Conservation (phyloP, 2,888 invertebrate species). For the Drosophila fulvimacula region DNA sequence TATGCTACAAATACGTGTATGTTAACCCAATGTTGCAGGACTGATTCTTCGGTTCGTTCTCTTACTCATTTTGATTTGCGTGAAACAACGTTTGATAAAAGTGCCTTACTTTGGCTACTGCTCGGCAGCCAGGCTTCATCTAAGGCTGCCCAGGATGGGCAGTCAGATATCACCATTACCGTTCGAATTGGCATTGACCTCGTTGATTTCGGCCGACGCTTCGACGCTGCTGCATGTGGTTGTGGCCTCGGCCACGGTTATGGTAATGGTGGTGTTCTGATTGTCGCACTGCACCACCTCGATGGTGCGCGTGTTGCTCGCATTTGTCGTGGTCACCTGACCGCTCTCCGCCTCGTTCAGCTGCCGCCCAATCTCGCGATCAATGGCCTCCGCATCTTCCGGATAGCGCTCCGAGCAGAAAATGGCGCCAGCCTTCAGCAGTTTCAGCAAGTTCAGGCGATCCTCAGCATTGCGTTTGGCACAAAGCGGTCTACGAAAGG, state of each 20-base stretch:
- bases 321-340: slow-evolving; percentile 47
- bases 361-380: slow-evolving; percentile 82
- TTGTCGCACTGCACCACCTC: slow-evolving; percentile 80
- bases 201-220: slow-evolving; percentile 41
- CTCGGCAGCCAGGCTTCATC: slow-evolving; percentile 77
- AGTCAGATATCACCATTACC: slow-evolving; percentile 82
- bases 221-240: slow-evolving; percentile 42
- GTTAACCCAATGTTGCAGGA: slow-evolving; percentile 79
- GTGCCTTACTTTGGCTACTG: slow-evolving; percentile 47
- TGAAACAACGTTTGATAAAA: slow-evolving; percentile 50
- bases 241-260: slow-evolving; percentile 68
- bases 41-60: slow-evolving; percentile 55
- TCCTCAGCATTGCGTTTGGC: slow-evolving; percentile 95
- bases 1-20: slow-evolving; percentile 73
- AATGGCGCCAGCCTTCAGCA: slow-evolving; percentile 86
- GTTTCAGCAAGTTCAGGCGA: slow-evolving; percentile 92
- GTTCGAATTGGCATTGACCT: slow-evolving; percentile 62
- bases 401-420: slow-evolving; percentile 84
- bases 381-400: slow-evolving; percentile 84
- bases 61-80: slow-evolving; percentile 13
- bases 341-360: slow-evolving; percentile 75
- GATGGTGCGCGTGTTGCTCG: slow-evolving; percentile 77
- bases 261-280: slow-evolving; percentile 74
- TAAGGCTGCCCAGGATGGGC: slow-evolving; percentile 83
- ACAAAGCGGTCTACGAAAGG: slow-evolving; percentile 87